Percentiles rank a stretch among this genome's conserved stretches.
phyloP scores from a whole-genome alignment of 2,113 vertebrate species.

The Cyprinus carpio region DNA sequence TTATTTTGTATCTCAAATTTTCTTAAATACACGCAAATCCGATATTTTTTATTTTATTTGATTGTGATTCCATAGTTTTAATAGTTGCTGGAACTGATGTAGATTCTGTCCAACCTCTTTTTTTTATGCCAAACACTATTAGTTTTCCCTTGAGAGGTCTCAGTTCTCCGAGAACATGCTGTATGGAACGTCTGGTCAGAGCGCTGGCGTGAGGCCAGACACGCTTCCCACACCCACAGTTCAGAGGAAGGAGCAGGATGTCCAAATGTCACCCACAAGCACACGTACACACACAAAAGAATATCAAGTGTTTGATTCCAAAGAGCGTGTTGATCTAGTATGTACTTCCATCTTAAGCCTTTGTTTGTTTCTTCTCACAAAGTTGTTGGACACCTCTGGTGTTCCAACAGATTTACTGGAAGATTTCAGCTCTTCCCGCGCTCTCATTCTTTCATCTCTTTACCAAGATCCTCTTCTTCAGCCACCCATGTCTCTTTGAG shows the following conservation, averaged over 20 bases:
- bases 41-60: neutral
- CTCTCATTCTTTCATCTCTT: conserved; percentile 25
- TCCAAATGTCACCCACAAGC: conserved; percentile 18
- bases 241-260: neutral
- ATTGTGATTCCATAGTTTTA: neutral
- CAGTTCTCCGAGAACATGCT: conserved; percentile 27
- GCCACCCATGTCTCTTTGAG: neutral
- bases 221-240: neutral
- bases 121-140: conserved; percentile 7
- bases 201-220: conserved; percentile 9
- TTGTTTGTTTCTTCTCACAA: conserved; percentile 17
- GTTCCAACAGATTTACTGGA: conserved; percentile 14
- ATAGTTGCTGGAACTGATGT: neutral
- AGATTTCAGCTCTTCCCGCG: conserved; percentile 10
- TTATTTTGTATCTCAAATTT: neutral
- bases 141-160: conserved; percentile 29
- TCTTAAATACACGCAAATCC: neutral
- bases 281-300: neutral
- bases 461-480: neutral
- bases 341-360: neutral
- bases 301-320: conserved; percentile 21
- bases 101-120: conserved; percentile 20
- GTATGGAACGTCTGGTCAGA: conserved; percentile 36
- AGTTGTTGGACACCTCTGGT: conserved; percentile 2
- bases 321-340: conserved; percentile 3